A percentile compares a stretch with the other conserved stretches of the same genome.
These are phyloP conservation scores for Punctoribates punctum DNA, from an alignment of 2,888 invertebrate species.

Conservation along the genomic window DNA sequence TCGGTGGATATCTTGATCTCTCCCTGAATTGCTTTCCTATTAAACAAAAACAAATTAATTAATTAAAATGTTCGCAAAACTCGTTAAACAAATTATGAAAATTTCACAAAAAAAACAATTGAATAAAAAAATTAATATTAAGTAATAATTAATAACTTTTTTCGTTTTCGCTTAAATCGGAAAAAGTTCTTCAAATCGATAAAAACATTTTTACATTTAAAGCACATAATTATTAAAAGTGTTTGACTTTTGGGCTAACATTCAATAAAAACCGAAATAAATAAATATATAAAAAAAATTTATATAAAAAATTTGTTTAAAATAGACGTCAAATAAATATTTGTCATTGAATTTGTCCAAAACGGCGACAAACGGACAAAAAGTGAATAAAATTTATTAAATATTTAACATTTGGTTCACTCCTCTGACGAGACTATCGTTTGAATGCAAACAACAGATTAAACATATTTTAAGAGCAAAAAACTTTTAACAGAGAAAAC, in stretches of 20 bases:
- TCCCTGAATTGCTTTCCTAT: slow-evolving; percentile 46
- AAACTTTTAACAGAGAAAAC: neutral
- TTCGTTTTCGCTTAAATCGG: neutral
- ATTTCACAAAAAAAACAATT: neutral
- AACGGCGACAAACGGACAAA: neutral
- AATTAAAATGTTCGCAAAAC: neutral
- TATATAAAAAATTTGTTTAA: neutral
- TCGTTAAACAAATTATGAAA: neutral
- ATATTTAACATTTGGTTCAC: neutral
- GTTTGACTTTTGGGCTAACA: neutral
- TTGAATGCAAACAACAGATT: neutral
- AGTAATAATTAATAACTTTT: slow-evolving; percentile 23
- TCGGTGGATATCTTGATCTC: slow-evolving; percentile 45
- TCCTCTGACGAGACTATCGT: neutral
- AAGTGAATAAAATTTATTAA: neutral
- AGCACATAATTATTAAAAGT: slow-evolving; percentile 13
- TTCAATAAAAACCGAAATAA: neutral
- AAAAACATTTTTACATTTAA: neutral
- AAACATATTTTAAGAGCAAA: neutral
- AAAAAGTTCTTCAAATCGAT: slow-evolving; percentile 22
- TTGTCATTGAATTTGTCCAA: neutral
- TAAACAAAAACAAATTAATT: neutral
- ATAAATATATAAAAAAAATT: neutral
- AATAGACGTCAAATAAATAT: neutral
- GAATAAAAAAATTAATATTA: slow-evolving; percentile 19